phyloP scores from a whole-genome alignment of 2,888 invertebrate genomes.

The Ornithoptera alexandrae region DNA sequence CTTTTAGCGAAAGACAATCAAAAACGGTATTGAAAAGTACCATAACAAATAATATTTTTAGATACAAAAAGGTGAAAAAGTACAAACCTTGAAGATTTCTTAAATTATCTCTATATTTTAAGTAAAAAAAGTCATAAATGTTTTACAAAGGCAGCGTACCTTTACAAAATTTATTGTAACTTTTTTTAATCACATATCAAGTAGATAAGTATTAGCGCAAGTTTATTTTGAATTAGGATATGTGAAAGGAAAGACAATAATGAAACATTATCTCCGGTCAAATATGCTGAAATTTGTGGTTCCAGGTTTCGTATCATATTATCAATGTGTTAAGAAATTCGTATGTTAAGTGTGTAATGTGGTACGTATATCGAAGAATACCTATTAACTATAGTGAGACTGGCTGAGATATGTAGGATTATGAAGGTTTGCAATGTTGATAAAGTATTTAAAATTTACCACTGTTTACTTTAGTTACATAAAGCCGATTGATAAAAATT shows the following conservation, averaged over 20 bases:
- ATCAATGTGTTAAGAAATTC: slow-evolving; percentile 22
- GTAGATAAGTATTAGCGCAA: background rate
- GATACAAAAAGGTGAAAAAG: too few relatives aligned
- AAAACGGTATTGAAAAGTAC: too few relatives aligned
- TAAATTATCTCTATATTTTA: too few relatives aligned
- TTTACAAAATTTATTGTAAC: background rate
- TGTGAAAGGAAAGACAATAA: slow-evolving; percentile 15
- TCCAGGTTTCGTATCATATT: slow-evolving; percentile 18
- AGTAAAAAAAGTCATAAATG: too few relatives aligned
- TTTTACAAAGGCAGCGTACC: too few relatives aligned
- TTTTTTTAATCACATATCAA: background rate
- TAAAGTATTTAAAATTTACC: too few relatives aligned
- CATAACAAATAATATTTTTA: too few relatives aligned
- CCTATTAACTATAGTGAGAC: background rate
- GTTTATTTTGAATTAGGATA: too few relatives aligned
- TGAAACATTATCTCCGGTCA: slow-evolving; percentile 14
- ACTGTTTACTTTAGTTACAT: too few relatives aligned
- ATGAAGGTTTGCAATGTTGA: too few relatives aligned
- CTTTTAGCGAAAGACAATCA: too few relatives aligned
- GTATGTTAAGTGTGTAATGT: slow-evolving; percentile 17
- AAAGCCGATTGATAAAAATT: background rate
- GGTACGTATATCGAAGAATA: background rate
- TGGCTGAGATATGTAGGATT: background rate
- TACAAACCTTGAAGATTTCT: too few relatives aligned
- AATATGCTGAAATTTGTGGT: slow-evolving; percentile 26